Conservation (phyloP, 2,888 invertebrate genomes). For the Lampropteryx suffumata region DNA sequence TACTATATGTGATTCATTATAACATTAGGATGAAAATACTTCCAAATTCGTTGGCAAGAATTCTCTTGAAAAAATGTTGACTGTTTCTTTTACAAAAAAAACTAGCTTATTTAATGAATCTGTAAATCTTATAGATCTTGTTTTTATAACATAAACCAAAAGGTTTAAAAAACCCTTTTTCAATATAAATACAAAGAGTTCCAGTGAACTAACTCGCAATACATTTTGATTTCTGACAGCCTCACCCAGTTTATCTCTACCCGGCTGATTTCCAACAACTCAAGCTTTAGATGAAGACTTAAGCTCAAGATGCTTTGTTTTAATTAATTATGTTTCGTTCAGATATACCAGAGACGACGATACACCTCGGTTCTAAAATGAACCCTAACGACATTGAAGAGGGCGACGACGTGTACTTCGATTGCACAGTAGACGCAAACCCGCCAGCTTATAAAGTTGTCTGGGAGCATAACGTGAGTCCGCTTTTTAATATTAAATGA, state of each 20-base stretch:
- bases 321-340: constrained; percentile 29
- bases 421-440: constrained; percentile 75
- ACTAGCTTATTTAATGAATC: too few species aligned
- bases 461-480: constrained; percentile 80
- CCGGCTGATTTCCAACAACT: constrained; percentile 11
- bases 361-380: constrained; percentile 73
- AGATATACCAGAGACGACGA: constrained; percentile 72
- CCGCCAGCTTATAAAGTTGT: constrained; percentile 79
- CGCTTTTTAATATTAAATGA: constrained; percentile 21
- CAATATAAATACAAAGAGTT: too few species aligned
- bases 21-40: too few species aligned
- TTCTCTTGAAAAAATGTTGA: too few species aligned
- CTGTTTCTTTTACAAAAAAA: too few species aligned
- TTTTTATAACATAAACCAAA: too few species aligned
- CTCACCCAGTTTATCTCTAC: background rate
- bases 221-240: background rate
- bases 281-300: constrained; percentile 2
- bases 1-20: too few species aligned
- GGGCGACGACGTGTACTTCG: constrained; percentile 79
- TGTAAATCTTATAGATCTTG: too few species aligned
- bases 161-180: background rate
- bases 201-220: too few species aligned
- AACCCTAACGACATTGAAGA: constrained; percentile 81
- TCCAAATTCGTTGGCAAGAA: too few species aligned
- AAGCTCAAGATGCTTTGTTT: constrained; percentile 18